phyloP scores from a whole-genome alignment of 2,797 vertebrate species.

The Ptychobarbus kaznakovi region DNA sequence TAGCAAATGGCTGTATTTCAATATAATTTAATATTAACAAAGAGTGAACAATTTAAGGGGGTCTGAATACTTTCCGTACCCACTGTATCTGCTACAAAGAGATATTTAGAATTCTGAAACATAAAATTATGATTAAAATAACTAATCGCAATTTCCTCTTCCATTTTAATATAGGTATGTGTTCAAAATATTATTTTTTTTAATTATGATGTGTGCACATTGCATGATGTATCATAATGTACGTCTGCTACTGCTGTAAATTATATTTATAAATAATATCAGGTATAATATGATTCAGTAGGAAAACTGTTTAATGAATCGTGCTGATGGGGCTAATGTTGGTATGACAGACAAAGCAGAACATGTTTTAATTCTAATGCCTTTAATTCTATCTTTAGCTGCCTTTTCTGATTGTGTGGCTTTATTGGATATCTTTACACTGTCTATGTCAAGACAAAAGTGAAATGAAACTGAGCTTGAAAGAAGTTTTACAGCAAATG shows the following conservation, averaged over 20 bases:
- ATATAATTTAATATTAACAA: too few relatives aligned
- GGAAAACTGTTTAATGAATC: background rate
- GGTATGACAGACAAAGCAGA: background rate
- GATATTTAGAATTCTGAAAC: background rate
- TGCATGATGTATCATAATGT: background rate
- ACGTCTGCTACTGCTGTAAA: background rate
- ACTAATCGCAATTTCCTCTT: too few relatives aligned
- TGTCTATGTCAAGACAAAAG: background rate
- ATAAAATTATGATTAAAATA: background rate
- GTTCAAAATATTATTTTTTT: too few relatives aligned
- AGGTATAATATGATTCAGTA: background rate
- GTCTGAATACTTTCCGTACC: too few relatives aligned
- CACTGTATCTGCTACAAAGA: background rate
- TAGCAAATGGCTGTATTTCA: too few relatives aligned
- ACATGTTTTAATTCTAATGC: background rate
- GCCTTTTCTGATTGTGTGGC: background rate
- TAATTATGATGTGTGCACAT: background rate
- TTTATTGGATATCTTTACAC: background rate
- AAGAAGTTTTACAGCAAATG: constrained; percentile 50
- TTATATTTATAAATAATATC: background rate
- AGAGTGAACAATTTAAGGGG: too few relatives aligned
- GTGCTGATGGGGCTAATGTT: background rate
- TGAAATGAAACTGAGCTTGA: background rate
- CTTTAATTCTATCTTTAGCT: background rate
- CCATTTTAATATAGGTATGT: too few relatives aligned